phyloP scores from a whole-genome alignment of 2,888 invertebrate genomes.

The Zaprionus bogoriensis region DNA sequence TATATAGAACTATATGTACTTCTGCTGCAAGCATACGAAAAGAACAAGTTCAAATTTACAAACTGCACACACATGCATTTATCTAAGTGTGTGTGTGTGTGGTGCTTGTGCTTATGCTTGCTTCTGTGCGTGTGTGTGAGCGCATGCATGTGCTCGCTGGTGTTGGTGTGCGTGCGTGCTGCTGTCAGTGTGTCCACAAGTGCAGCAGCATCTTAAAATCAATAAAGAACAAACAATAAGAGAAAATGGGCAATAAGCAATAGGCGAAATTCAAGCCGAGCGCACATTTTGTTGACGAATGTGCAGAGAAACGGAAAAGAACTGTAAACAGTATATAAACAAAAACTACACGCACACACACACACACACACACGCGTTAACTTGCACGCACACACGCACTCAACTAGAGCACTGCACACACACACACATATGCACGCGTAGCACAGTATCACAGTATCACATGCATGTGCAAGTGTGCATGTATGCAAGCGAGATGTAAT shows the following conservation, averaged over 20 bases:
- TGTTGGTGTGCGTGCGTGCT: slow-evolving; percentile 7
- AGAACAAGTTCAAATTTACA: slow-evolving; percentile 21
- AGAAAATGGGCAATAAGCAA: slow-evolving; percentile 27
- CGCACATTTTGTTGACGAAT: slow-evolving; percentile 63
- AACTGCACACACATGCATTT: slow-evolving; percentile 17
- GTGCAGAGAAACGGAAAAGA: slow-evolving; percentile 33
- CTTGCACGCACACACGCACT: slow-evolving; percentile 10
- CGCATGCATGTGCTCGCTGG: slow-evolving; percentile 11
- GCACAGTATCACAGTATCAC: slow-evolving; percentile 11
- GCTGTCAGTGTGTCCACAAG: slow-evolving; percentile 52
- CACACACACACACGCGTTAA: slow-evolving; percentile 14
- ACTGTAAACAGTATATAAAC: slow-evolving; percentile 44
- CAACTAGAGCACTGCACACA: slow-evolving; percentile 10
- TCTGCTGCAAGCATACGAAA: slow-evolving; percentile 9
- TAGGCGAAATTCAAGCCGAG: slow-evolving; percentile 25
- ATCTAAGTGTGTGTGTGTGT: slow-evolving; percentile 15
- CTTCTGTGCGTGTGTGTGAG: slow-evolving; percentile 20
- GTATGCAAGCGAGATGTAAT: slow-evolving; percentile 38
- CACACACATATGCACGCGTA: slow-evolving; percentile 17
- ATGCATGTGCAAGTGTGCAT: slow-evolving; percentile 5
- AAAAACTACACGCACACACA: slow-evolving; percentile 53
- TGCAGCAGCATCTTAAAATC: slow-evolving; percentile 55
- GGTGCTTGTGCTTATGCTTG: neutral
- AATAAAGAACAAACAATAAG: slow-evolving; percentile 48
- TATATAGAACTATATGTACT: slow-evolving; percentile 3